Percentiles rank a stretch among this genome's conserved stretches.
Conservation (phyloP, 2,888 invertebrate genomes). For the Calliphora vomitoria region DNA sequence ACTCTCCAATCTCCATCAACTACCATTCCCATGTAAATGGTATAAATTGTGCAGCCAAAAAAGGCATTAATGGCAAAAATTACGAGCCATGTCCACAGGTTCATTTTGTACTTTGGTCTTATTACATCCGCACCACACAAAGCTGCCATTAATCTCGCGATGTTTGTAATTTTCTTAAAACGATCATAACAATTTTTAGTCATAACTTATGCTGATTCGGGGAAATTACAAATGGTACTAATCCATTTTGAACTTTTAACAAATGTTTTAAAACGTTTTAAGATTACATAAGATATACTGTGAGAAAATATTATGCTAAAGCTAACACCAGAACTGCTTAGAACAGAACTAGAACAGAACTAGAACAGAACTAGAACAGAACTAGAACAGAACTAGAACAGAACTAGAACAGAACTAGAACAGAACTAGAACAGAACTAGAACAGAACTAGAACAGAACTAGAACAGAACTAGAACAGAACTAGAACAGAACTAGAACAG, state of each 20-base stretch:
- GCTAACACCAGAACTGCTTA: background rate
- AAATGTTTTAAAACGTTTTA: background rate
- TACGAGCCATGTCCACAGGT: slow-evolving; percentile 74
- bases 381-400: background rate
- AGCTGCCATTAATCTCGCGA: background rate
- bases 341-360: background rate
- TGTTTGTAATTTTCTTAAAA: background rate
- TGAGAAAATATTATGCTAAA: background rate
- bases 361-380: background rate
- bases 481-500: background rate
- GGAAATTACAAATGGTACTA: background rate
- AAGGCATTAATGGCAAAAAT: slow-evolving; percentile 66
- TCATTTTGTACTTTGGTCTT: slow-evolving; percentile 69
- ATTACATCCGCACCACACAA: slow-evolving; percentile 76
- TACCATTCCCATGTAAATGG: slow-evolving; percentile 76
- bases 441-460: background rate
- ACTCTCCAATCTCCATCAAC: slow-evolving; percentile 75
- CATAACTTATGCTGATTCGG: background rate
- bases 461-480: background rate
- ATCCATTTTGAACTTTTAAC: background rate
- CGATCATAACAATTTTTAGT: slow-evolving; percentile 16
- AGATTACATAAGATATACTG: background rate
- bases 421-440: background rate
- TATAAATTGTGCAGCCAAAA: slow-evolving; percentile 76
- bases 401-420: background rate